A percentile compares a stretch with the other conserved stretches of the same genome.
Conservation (phyloP, 2,113 vertebrate species). For the Argyrosomus japonicus region DNA sequence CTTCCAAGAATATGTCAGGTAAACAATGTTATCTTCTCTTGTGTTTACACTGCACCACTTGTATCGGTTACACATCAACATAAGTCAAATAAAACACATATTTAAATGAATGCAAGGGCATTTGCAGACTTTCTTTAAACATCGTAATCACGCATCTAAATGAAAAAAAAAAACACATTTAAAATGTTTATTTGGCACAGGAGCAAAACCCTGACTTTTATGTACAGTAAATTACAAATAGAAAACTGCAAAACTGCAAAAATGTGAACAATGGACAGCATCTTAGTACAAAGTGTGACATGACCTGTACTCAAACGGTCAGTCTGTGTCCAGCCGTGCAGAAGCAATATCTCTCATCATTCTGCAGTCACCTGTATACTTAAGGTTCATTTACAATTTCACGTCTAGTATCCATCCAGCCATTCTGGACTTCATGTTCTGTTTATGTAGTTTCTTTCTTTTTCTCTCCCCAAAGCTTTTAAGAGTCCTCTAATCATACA, state of each 20-base stretch:
- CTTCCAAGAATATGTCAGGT: slow-evolving; percentile 32
- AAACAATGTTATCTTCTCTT: slow-evolving; percentile 40
- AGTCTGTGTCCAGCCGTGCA: slow-evolving; percentile 59
- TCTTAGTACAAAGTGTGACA: slow-evolving; percentile 36
- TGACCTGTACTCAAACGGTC: slow-evolving; percentile 62
- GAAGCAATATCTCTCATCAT: slow-evolving; percentile 73
- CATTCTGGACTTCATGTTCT: slow-evolving; percentile 78
- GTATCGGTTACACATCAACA: slow-evolving; percentile 21
- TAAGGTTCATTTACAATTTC: slow-evolving; percentile 83
- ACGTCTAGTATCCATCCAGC: slow-evolving; percentile 76
- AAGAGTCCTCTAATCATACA: slow-evolving; percentile 84
- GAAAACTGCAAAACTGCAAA: slow-evolving; percentile 29
- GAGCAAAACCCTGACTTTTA: neutral
- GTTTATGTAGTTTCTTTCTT: slow-evolving; percentile 81
- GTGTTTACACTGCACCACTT: slow-evolving; percentile 30
- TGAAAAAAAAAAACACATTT: neutral
- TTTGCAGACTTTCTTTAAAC: neutral
- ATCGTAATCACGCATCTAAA: neutral
- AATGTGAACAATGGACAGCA: slow-evolving; percentile 1
- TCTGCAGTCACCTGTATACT: slow-evolving; percentile 80
- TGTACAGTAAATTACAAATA: neutral
- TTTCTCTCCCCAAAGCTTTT: slow-evolving; percentile 81
- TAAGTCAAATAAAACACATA: slow-evolving; percentile 11
- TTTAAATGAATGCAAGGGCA: slow-evolving; percentile 7
- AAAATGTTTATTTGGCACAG: neutral